Conservation (phyloP, 2,797 vertebrate genomes). For the Bucorvus abyssinicus region DNA sequence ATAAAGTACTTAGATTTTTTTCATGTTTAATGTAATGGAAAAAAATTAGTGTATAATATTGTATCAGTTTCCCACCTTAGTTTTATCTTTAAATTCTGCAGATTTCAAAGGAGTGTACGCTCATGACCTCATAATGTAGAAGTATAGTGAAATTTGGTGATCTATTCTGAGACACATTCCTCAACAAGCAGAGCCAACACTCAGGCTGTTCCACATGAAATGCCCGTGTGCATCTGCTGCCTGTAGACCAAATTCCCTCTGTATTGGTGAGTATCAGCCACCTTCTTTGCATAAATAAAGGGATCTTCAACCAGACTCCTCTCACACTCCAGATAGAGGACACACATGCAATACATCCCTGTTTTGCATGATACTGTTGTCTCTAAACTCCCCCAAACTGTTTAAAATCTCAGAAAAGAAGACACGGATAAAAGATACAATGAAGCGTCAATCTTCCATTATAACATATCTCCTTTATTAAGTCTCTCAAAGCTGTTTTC, state of each 20-base stretch:
- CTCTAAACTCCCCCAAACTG: neutral
- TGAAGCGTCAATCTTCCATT: neutral
- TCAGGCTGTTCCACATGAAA: neutral
- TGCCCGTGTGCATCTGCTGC: neutral
- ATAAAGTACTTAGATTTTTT: constrained; percentile 33
- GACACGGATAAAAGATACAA: neutral
- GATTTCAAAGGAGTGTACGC: neutral
- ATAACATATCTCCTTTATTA: neutral
- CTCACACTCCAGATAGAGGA: neutral
- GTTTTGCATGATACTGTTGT: neutral
- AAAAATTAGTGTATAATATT: neutral
- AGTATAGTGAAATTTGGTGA: neutral
- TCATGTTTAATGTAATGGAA: constrained; percentile 36
- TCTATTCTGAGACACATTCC: neutral
- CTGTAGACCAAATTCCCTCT: neutral
- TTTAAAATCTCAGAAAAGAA: neutral
- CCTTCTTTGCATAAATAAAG: neutral
- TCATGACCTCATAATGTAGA: neutral
- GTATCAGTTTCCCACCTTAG: neutral
- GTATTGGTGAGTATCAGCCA: neutral
- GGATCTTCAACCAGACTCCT: neutral
- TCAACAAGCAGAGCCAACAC: neutral
- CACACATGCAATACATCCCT: neutral
- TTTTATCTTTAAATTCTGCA: neutral
- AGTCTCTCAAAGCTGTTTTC: neutral